These are phyloP conservation scores for Melanotaenia duboulayi DNA, from an alignment of 2,113 vertebrate species.

Conservation along the genomic window DNA sequence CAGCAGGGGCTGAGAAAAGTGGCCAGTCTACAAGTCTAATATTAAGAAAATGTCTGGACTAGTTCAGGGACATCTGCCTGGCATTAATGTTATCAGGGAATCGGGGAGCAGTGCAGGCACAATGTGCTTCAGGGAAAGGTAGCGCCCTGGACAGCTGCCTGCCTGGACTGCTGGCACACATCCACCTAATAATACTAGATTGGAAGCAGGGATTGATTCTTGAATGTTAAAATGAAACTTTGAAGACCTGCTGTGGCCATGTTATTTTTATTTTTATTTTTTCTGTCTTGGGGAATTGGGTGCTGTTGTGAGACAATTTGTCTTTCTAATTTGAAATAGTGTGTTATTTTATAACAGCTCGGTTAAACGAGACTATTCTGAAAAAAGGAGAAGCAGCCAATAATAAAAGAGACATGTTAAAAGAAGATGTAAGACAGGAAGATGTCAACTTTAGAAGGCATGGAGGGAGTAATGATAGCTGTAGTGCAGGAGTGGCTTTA, in stretches of 20 bases:
- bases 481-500: conserved; percentile 26
- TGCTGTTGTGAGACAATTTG: conserved; percentile 38
- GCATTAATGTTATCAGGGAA: conserved; percentile 82
- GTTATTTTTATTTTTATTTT: conserved; percentile 18
- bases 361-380: conserved; percentile 46
- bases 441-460: conserved; percentile 29
- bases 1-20: conserved; percentile 54
- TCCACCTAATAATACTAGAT: conserved; percentile 73
- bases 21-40: conserved; percentile 52
- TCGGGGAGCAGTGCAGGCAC: conserved; percentile 68
- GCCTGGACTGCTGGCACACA: conserved; percentile 68
- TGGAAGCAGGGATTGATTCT: conserved; percentile 71
- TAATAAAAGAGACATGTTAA: conserved; percentile 47
- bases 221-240: conserved; percentile 75
- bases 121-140: conserved; percentile 79
- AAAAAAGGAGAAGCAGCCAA: conserved; percentile 33
- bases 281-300: conserved; percentile 14
- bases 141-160: conserved; percentile 71
- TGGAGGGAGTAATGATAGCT: conserved; percentile 42
- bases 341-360: conserved; percentile 55
- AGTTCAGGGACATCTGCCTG: conserved; percentile 79
- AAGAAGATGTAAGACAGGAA: conserved; percentile 36
- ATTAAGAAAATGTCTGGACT: conserved; percentile 68
- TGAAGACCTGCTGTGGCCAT: conserved; percentile 49
- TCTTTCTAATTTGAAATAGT: conserved; percentile 53